Base-by-base conservation (phyloP, 2,113 vertebrate species). In the Myotis lucifugus region DNA sequence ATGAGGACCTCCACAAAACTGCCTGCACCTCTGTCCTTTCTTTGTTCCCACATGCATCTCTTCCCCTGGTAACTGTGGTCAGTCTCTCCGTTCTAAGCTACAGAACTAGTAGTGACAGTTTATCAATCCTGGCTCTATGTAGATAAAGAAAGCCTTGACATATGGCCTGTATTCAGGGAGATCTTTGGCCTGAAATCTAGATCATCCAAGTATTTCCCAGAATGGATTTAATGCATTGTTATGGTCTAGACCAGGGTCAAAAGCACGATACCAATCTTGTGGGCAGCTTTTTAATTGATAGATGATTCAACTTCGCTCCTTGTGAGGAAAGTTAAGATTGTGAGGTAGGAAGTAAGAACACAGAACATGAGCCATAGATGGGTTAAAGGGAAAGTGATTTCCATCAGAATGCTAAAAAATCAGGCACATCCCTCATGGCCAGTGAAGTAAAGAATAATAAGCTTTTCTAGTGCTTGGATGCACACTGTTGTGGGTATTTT, bases 181-280 rank as follows among this genome's bases (percentile, higher is more conserved):
- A 32, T 93, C 40, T 94, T 91, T 96, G 96, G 84, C 76, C 48
- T 91, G 81, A 95, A 97, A 84, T 94, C 70, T 84, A 61, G 34
- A 92, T 70, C 92, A 92, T 32, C 95, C 67, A 54, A 85, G 27
- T 90, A 88, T 93, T 97, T 97, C 72, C 94, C 0, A 9, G 92
- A 95, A 95, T 88, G 69, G n/a, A 90, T 90, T 90, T 87, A 90
- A 95, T 90, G 34, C 74, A 92, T 61, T 82, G 3, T 74, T 95
- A 94, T 85, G 50, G 32, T 88, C 82, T 88, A 74, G 70, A 23
- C 29, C 40, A 85, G 52, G 40, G 34, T 66, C 81, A 92, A 94
- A 96, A 64, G 4, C 66, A 79, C 70, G 56, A 54, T 76, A 92
- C 46, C 23, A 85, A 40, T 94, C 9, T 9, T 85, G 50, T 77